Evolutionary conservation across 2,797 vertebrate genomes (phyloP).

Genomic region (Halcyon badia): DNA sequence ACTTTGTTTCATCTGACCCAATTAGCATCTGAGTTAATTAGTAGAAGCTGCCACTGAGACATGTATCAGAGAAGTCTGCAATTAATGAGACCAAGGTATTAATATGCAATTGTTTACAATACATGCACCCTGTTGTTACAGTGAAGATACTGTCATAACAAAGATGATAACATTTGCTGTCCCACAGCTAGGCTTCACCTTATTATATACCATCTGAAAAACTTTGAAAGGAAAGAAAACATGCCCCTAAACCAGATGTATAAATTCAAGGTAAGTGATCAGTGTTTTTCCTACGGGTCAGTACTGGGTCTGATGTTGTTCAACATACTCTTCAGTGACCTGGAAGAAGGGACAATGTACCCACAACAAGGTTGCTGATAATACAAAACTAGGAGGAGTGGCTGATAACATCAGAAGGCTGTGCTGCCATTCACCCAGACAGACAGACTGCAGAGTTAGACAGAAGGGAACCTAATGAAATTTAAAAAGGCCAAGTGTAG

Average conservation of each 20-base stretch:
- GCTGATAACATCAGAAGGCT: too few relatives aligned
- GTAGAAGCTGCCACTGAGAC: constrained; percentile 15
- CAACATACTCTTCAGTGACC: too few relatives aligned
- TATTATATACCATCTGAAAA: neutral
- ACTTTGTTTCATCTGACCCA: constrained; percentile 60
- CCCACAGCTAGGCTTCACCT: neutral
- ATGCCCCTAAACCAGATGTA: neutral
- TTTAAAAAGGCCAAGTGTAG: too few relatives aligned
- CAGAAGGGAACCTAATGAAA: too few relatives aligned
- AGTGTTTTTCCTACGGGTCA: neutral
- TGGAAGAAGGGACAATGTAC: too few relatives aligned
- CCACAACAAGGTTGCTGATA: too few relatives aligned
- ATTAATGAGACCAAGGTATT: constrained; percentile 7
- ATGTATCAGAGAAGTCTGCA: constrained; percentile 12
- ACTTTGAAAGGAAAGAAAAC: neutral
- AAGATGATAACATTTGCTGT: neutral
- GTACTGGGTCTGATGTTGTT: too few relatives aligned
- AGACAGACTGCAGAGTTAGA: too few relatives aligned
- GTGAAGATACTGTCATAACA: neutral
- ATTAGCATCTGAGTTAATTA: constrained; percentile 54
- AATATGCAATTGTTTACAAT: constrained; percentile 11
- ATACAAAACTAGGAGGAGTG: too few relatives aligned
- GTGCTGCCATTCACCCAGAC: too few relatives aligned
- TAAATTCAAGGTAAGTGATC: neutral
- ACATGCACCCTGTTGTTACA: neutral